Evolutionary conservation across 2,888 invertebrate genomes (phyloP).

Genomic region (Orthosia gracilis): DNA sequence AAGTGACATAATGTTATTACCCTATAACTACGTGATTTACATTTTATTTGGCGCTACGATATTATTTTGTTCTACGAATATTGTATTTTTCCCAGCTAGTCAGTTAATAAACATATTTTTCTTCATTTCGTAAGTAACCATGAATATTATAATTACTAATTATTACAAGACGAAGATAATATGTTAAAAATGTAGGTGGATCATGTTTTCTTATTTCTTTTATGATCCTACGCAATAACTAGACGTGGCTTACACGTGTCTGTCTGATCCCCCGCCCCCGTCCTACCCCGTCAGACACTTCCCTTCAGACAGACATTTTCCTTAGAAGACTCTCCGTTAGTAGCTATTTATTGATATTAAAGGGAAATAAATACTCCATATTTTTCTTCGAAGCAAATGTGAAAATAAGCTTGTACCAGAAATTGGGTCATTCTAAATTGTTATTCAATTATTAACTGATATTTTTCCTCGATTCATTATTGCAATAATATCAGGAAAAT

Average conservation of each 20-base stretch:
- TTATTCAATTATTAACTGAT: background rate
- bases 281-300: background rate
- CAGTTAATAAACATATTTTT: background rate
- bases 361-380: background rate
- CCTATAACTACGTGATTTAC: background rate
- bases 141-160: conserved; percentile 28
- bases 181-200: conserved; percentile 11
- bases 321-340: background rate
- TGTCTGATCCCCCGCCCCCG: background rate
- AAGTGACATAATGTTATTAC: background rate
- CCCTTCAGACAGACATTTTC: conserved; percentile 23
- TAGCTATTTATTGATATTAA: background rate
- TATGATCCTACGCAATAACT: conserved; percentile 14
- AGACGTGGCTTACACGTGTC: conserved; percentile 43
- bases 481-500: background rate
- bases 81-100: background rate
- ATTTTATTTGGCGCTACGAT: background rate
- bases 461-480: background rate
- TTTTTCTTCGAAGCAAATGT: background rate
- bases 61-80: background rate
- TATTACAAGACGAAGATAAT: conserved; percentile 19
- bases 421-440: background rate
- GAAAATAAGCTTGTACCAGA: background rate
- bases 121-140: conserved; percentile 4
- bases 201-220: conserved; percentile 30